Percentiles rank a stretch among this genome's conserved stretches.
These are phyloP conservation scores for Acrocephalus scirpaceus DNA, from an alignment of 2,797 vertebrate genomes.

Conservation along the genomic window DNA sequence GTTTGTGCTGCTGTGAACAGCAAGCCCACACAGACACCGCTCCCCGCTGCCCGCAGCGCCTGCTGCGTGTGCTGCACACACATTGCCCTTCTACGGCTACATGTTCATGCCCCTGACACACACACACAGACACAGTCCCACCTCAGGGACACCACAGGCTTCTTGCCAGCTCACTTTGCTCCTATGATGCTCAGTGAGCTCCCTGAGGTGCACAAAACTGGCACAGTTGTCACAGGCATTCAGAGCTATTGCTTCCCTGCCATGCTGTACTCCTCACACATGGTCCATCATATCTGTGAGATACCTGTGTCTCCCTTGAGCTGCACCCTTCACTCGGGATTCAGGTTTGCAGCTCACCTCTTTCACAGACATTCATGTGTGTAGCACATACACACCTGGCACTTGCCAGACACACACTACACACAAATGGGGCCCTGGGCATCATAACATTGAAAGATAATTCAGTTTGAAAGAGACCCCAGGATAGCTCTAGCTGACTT, in stretches of 20 bases:
- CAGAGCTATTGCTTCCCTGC: not conserved
- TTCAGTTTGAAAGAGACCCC: not conserved
- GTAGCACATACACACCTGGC: not conserved
- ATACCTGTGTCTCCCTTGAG: not conserved
- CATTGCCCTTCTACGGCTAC: not conserved
- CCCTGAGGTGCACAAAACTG: accelerated
- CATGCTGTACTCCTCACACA: not conserved
- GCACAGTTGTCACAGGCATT: accelerated
- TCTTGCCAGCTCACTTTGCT: not conserved
- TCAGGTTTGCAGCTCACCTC: not conserved
- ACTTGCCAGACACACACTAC: accelerated
- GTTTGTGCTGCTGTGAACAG: not conserved
- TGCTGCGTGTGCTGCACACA: not conserved
- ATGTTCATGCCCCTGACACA: not conserved
- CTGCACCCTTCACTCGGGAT: accelerated
- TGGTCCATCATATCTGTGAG: not conserved
- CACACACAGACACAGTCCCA: accelerated
- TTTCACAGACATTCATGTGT: accelerated
- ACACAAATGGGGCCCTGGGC: not conserved
- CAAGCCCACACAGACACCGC: not conserved
- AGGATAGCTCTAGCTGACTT: not conserved
- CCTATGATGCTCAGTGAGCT: accelerated
- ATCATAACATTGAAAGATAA: not conserved
- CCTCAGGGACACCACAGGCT: not conserved
- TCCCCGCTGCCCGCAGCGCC: accelerated